Evolutionary conservation across 2,797 vertebrate genomes (phyloP).

Genomic region (Rhinichthys osculus): DNA sequence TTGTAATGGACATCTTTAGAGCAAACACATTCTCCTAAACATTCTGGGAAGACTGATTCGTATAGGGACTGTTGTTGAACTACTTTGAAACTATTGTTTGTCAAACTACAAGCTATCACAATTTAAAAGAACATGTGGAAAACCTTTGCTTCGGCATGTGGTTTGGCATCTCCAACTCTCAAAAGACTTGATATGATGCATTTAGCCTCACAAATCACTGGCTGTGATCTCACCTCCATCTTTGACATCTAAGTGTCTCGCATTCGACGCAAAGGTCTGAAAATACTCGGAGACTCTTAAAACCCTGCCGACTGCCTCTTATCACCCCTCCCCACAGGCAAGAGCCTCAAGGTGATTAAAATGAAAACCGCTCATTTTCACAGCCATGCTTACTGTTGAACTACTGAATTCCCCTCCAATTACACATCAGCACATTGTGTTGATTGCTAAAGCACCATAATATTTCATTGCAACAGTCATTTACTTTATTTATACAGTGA

Average conservation of each 20-base stretch:
- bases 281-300: constrained; percentile 2
- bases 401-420: constrained; percentile 6
- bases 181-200: background rate
- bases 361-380: background rate
- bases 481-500: constrained; percentile 3
- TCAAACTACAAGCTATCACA: background rate
- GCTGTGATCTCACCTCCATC: constrained; percentile 13
- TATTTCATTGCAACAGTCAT: background rate
- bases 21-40: background rate
- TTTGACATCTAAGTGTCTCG: constrained; percentile 10
- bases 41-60: too few relatives aligned
- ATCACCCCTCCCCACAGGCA: background rate
- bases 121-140: background rate
- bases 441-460: background rate
- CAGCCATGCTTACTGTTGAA: background rate
- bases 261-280: background rate
- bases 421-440: constrained; percentile 1
- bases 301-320: background rate
- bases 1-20: background rate
- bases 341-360: background rate
- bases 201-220: background rate
- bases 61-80: background rate
- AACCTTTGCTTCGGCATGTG: background rate
- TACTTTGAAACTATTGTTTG: background rate
- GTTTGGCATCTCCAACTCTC: background rate